phyloP scores from a whole-genome alignment of 2,797 vertebrate genomes.

The Pogoniulus pusillus region DNA sequence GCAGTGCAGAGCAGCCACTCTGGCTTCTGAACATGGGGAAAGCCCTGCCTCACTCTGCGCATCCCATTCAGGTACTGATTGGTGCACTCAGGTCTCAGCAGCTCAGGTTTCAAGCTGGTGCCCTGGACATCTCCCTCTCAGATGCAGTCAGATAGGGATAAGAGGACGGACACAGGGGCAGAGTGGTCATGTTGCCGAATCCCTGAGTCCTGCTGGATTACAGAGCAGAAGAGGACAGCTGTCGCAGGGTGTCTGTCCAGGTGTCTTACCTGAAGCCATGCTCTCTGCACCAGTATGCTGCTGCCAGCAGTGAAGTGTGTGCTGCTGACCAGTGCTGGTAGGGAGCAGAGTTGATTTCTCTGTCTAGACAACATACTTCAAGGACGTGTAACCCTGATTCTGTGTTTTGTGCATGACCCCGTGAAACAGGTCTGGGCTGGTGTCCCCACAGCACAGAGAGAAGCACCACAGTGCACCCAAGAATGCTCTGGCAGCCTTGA shows the following conservation, averaged over 20 bases:
- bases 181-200: neutral
- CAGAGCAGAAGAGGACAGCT: neutral
- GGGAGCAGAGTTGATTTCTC: neutral
- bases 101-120: neutral
- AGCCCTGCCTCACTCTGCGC: neutral
- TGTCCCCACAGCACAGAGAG: accelerated
- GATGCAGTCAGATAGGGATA: neutral
- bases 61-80: accelerated
- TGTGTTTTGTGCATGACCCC: neutral
- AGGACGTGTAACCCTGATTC: neutral
- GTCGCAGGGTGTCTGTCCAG: neutral
- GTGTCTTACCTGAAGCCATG: accelerated
- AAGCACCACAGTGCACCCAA: neutral
- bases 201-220: neutral
- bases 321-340: neutral
- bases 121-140: accelerated
- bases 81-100: neutral
- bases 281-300: neutral
- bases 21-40: neutral
- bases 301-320: neutral
- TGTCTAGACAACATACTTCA: neutral
- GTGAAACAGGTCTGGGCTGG: neutral
- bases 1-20: neutral
- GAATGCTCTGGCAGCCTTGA: neutral
- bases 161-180: neutral